A percentile compares a stretch with the other conserved stretches of the same genome.
Conservation (phyloP, 2,888 invertebrate genomes). For the Apomyelois bistriatella region DNA sequence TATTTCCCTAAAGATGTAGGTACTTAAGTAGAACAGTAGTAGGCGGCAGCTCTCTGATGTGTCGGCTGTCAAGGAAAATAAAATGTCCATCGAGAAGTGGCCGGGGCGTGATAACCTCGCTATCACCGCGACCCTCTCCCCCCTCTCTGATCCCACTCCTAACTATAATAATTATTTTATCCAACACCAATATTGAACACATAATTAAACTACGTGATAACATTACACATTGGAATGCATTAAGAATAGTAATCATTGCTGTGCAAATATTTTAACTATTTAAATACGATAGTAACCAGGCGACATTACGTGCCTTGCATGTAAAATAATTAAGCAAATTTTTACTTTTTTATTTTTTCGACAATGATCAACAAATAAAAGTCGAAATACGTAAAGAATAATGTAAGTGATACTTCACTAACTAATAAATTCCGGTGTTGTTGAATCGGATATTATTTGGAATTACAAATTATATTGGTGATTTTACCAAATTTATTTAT, state of each 20-base stretch:
- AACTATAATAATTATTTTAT: neutral
- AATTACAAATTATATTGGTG: neutral
- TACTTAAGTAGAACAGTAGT: no score
- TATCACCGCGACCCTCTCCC: neutral
- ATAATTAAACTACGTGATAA: neutral
- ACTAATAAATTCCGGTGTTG: neutral
- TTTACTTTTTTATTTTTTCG: neutral
- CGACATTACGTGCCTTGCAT: neutral
- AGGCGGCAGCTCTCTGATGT: neutral
- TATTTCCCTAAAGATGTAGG: no score
- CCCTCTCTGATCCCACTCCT: neutral
- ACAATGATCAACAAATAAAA: no score
- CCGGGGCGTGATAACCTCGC: neutral
- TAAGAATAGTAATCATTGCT: conserved; percentile 3
- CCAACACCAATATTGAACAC: neutral
- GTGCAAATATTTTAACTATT: neutral
- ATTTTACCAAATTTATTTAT: no score
- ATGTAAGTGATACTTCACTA: no score
- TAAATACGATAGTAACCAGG: neutral
- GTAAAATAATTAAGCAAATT: neutral
- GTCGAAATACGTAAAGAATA: no score
- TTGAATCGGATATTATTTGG: neutral
- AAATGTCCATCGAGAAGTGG: neutral
- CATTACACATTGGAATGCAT: neutral
- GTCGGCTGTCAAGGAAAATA: neutral